phyloP scores from a whole-genome alignment of 2,888 invertebrate genomes.

The Coelinius sp. region DNA sequence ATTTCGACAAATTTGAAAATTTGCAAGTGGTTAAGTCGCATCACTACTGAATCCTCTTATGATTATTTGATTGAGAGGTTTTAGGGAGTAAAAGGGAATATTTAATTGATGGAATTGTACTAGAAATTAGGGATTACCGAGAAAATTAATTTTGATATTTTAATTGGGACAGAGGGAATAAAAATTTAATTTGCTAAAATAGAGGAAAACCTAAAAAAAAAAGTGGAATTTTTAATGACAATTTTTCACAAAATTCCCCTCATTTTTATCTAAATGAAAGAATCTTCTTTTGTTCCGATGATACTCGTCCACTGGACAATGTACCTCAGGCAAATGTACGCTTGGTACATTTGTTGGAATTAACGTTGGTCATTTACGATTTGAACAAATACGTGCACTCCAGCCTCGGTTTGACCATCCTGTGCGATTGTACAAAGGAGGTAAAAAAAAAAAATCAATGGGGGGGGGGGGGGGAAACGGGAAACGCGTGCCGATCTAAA shows the following conservation, averaged over 20 bases:
- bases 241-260: background rate
- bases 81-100: too few species aligned
- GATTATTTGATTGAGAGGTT: too few species aligned
- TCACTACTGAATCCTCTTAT: too few species aligned
- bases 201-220: too few species aligned
- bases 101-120: too few species aligned
- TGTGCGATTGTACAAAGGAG: background rate
- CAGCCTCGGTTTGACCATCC: constrained; percentile 25
- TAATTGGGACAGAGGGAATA: too few species aligned
- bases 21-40: too few species aligned
- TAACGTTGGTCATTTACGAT: constrained; percentile 24
- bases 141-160: too few species aligned
- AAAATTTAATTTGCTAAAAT: too few species aligned
- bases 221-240: too few species aligned
- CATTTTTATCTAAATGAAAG: background rate
- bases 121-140: too few species aligned
- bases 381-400: constrained; percentile 23
- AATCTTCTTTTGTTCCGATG: constrained; percentile 4
- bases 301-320: background rate
- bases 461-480: constrained; percentile 2
- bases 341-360: constrained; percentile 23
- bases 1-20: constrained; percentile 25
- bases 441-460: constrained; percentile 3
- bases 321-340: background rate
- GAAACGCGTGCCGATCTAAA: constrained; percentile 44